These are phyloP conservation scores for Dascyllus trimaculatus DNA, from an alignment of 2,113 vertebrate genomes.

Conservation along the genomic window DNA sequence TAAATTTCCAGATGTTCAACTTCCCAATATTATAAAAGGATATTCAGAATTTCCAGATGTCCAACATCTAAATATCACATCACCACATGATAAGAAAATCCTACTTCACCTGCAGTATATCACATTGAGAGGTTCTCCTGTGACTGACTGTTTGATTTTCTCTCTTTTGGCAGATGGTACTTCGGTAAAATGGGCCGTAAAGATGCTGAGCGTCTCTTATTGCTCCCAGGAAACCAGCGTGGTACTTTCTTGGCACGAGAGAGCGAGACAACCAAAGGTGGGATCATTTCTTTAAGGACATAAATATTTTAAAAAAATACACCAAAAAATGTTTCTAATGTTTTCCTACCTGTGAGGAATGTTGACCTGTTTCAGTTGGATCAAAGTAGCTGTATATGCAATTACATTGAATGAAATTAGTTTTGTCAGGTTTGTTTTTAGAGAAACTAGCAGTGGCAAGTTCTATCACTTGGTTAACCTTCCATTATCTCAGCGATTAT, in stretches of 20 bases:
- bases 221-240: conserved; percentile 95
- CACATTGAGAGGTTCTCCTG: conserved; percentile 1
- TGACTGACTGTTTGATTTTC: conserved; percentile 18
- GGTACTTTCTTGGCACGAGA: conserved; percentile 97
- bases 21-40: no score
- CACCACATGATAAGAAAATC: neutral
- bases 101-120: neutral
- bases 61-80: neutral
- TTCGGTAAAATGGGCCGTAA: conserved; percentile 99
- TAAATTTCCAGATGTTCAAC: neutral
- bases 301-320: neutral
- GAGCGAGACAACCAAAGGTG: conserved; percentile 99
- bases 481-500: no score
- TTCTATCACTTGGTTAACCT: no score
- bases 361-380: neutral
- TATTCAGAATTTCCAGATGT: neutral
- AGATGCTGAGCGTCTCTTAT: conserved; percentile 95
- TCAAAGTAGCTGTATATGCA: neutral
- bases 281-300: neutral
- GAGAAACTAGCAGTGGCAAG: no score
- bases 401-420: no score
- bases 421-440: no score
- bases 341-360: neutral
- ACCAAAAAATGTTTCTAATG: neutral
- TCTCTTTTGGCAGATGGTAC: conserved; percentile 91